Evolutionary conservation across 2,113 vertebrate genomes (phyloP).

Genomic region (Miniopterus natalensis): DNA sequence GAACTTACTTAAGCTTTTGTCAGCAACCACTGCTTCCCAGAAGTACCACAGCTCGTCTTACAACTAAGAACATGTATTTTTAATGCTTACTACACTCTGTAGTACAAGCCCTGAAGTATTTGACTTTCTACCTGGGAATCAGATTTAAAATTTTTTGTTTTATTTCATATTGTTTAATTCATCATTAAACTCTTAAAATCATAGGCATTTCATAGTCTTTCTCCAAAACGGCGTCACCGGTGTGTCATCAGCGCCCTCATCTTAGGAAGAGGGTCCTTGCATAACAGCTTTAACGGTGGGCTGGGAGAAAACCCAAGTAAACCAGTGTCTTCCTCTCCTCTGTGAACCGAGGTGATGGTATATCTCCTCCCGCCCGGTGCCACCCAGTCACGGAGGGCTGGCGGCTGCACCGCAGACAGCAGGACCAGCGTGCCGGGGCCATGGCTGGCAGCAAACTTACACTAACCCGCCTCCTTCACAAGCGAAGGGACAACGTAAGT

Average conservation of each 20-base stretch:
- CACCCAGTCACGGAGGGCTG: neutral
- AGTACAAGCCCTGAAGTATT: neutral
- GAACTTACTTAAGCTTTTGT: neutral
- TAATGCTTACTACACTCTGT: neutral
- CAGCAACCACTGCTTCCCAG: neutral
- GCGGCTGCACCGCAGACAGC: neutral
- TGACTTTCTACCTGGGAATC: neutral
- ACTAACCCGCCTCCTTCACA: neutral
- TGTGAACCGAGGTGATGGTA: neutral
- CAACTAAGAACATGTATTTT: neutral
- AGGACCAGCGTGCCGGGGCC: rapidly evolving
- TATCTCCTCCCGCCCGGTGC: neutral
- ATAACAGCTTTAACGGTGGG: neutral
- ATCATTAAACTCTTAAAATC: neutral
- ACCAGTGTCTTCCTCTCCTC: neutral
- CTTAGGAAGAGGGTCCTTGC: rapidly evolving
- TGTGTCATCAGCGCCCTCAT: neutral
- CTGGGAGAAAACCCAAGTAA: neutral
- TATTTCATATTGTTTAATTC: neutral
- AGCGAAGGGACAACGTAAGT: neutral
- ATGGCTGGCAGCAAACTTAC: too few relatives aligned
- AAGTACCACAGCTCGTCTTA: neutral
- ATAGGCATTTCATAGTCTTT: neutral
- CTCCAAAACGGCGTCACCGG: neutral
- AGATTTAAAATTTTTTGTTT: neutral